These are phyloP conservation scores for Ornithoptera priamus DNA, from an alignment of 2,888 invertebrate species.

Conservation along the genomic window DNA sequence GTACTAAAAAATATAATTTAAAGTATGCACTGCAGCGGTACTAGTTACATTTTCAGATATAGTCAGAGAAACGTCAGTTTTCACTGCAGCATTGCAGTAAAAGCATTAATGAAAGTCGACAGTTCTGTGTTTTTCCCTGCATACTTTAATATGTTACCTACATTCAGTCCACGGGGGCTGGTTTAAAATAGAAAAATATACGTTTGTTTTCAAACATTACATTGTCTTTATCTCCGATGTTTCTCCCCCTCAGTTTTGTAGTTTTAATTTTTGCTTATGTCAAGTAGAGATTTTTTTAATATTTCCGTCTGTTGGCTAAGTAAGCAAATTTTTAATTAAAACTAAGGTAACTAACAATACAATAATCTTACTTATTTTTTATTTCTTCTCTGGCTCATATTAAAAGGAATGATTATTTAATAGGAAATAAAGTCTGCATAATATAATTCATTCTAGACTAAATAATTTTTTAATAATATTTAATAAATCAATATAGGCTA, in stretches of 20 bases:
- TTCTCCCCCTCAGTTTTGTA: not conserved
- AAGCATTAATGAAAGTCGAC: conserved; percentile 21
- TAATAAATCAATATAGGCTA: too few species aligned
- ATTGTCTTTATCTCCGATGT: conserved; percentile 18
- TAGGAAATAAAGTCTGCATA: too few species aligned
- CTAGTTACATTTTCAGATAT: not conserved
- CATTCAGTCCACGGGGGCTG: conserved; percentile 2
- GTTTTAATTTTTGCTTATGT: conserved; percentile 17
- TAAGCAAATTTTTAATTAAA: conserved; percentile 2
- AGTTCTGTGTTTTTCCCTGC: conserved; percentile 12
- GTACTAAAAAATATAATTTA: too few species aligned
- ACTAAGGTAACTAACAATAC: not conserved
- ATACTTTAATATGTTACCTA: conserved; percentile 20
- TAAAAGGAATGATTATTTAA: not conserved
- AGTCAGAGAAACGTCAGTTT: not conserved
- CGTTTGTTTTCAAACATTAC: conserved; percentile 16
- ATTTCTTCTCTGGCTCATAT: too few species aligned
- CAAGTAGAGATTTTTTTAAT: conserved; percentile 6
- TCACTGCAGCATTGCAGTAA: conserved; percentile 1
- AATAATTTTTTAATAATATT: too few species aligned
- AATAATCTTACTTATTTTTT: not conserved
- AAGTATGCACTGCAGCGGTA: not conserved
- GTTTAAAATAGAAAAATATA: conserved; percentile 18
- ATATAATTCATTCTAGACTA: too few species aligned
- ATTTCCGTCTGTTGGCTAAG: not conserved